Base-by-base conservation (phyloP, 2,113 vertebrate genomes). In the Bubo scandiacus region DNA sequence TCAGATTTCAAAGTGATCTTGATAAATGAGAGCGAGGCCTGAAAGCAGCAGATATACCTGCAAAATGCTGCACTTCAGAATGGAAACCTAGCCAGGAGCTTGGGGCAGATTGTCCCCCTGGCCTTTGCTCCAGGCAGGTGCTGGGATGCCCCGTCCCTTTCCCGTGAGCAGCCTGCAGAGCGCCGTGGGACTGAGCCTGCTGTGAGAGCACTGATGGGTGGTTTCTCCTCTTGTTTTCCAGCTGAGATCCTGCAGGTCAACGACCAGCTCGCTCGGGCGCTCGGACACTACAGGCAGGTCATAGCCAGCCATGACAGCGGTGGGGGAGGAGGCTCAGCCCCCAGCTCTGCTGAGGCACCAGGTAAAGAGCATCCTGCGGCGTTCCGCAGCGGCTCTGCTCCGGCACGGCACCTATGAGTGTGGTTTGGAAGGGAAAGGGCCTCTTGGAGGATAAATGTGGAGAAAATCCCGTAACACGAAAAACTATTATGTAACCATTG, bases 231-330 rank as follows among this genome's bases (percentile, higher is more conserved):
- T 87, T 8, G 1, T 73, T 63, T 88, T 68, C 26, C 90, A 99
- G 98, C 97, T 5, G 98, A 98, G 90, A 97, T 99, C 77, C 98
- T 99, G 77, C 98, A 98, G 51, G 99, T 99, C 59, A 99, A 97
- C 2, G 99, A 99, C 49, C 95, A 98, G 38, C 98, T 99, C 32
- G 98, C 98, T 0, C 90, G 92, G 10, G 98, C 36, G 0, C 97
- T 99, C 2, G 97, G 96, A 7, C 91, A 95, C n/a, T 99, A 98
- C 95, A 98, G 98, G 96, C 95, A 98, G 34, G 65, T 57, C 21
- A 86, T 97, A 78, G 95, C 96, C 63, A 66, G 94, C 62, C 92
- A 75, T 4, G 94, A 97, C 91, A 26, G 57, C 1, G 97, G 83
- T 43, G 81, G 92, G 10, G 97, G 88, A 79, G 85, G 47, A 86